Percentiles rank a stretch among this genome's conserved stretches.
Conservation (phyloP, 2,797 vertebrate species). For the Pangasius djambal region DNA sequence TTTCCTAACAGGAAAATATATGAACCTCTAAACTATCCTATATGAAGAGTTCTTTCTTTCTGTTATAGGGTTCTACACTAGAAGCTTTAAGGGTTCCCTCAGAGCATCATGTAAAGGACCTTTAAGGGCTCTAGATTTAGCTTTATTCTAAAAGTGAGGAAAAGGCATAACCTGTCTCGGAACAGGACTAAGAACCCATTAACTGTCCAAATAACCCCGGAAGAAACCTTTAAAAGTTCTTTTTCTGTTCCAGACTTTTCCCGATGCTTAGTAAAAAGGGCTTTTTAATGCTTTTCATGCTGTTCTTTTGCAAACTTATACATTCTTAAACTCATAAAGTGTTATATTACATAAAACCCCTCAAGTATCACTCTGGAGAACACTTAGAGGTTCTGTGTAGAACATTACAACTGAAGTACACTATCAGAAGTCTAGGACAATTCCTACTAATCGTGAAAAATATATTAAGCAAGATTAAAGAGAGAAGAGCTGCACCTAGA, state of each 20-base stretch:
- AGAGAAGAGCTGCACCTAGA: constrained; percentile 37
- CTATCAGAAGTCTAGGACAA: background rate
- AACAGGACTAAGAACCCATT: too few species aligned
- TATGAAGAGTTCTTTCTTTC: too few species aligned
- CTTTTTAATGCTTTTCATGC: background rate
- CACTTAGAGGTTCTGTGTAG: background rate
- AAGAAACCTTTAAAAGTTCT: background rate
- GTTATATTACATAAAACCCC: background rate
- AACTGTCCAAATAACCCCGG: too few species aligned
- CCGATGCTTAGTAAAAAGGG: background rate
- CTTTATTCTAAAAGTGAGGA: too few species aligned
- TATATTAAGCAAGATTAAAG: background rate
- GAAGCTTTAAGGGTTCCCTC: too few species aligned
- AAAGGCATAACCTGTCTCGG: too few species aligned
- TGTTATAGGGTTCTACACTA: too few species aligned
- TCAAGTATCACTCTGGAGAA: background rate
- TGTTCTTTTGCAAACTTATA: background rate
- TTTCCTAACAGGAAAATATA: too few species aligned
- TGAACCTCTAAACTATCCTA: too few species aligned
- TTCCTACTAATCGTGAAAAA: background rate
- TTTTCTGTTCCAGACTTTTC: background rate
- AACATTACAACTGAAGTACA: background rate
- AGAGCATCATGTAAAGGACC: too few species aligned
- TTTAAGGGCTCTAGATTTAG: too few species aligned
- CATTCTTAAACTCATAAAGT: background rate